Conservation (phyloP, 1,140 invertebrate species). For the Pristionchus pacificus region DNA sequence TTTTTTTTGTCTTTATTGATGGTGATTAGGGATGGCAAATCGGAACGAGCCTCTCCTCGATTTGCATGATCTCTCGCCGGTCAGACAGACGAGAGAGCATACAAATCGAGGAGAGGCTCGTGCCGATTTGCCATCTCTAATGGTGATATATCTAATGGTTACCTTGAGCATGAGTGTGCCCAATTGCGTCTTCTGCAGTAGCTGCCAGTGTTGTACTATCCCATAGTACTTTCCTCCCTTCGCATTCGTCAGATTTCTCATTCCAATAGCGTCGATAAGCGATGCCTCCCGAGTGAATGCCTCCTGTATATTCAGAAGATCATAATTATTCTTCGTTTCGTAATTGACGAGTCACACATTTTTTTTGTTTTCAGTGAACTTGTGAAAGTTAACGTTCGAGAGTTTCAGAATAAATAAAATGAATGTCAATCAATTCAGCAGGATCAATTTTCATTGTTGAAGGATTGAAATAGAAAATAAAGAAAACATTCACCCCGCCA, state of each 20-base stretch:
- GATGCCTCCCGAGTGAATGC: not conserved
- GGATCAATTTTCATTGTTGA: no score
- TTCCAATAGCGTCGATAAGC: not conserved
- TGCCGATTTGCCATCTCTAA: not conserved
- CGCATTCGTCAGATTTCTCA: not conserved
- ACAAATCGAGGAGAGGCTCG: not conserved
- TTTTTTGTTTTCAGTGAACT: no score
- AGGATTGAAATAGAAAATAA: no score
- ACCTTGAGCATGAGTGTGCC: not conserved
- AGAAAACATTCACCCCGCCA: no score
- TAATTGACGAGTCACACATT: no score
- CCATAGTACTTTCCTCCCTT: not conserved
- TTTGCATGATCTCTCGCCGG: not conserved
- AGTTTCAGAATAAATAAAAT: no score
- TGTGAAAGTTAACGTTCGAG: no score
- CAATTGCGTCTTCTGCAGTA: not conserved
- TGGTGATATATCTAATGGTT: not conserved
- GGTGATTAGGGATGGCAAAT: no score
- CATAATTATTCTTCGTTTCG: not conserved
- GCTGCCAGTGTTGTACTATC: not conserved
- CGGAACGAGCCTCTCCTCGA: no score
- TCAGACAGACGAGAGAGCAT: not conserved
- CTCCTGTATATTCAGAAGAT: not conserved
- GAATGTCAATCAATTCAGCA: no score
- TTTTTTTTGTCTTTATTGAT: no score